Base-by-base conservation (phyloP, 2,113 vertebrate genomes). In the Nesospiza acunhae region DNA sequence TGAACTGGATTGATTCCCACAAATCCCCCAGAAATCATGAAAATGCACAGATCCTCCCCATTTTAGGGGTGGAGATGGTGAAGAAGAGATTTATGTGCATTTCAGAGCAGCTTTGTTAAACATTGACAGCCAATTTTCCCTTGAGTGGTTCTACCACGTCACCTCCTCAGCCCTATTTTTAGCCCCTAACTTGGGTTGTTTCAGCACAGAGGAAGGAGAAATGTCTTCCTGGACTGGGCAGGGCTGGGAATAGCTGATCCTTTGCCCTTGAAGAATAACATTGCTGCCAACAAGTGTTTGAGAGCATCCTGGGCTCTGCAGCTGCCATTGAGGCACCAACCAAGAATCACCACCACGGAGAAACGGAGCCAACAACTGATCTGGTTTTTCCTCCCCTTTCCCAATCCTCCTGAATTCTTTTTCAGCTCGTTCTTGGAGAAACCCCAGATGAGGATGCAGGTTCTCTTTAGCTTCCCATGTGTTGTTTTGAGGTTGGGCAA, bases 311-410 rank as follows among this genome's bases (percentile, higher is more conserved):
- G 0, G 42, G 79, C 46, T 62, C 79, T 70, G 64, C 42, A 0
- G 3, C 52, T 56, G 63, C 46, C 0, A 1, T 26, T 10, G 56
- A 66, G 72, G 47, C 49, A 21, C 63, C 84, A 68, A 1, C 39
- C 67, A 39, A 10, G 41, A 26, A 4, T 84, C 73, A 10, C 14
- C 28, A 28, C 31, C 8, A 7, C 2, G 6, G 44, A 70, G 46
- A 67, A 56, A 60, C 0, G 0, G 4, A 74, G 47, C 19, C n/a
- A 2, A 9, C 14, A 4, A 8, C 46, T 46, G 6, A 46, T 49
- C 67, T 73, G 56, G 0, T 2, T 78, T 84, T 78, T 81, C 56
- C 74, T 75, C 11, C 56, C 55, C n/a, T n/a, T 78, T 93, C 66
- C 37, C 42, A 67, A 6, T 62, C 24, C 35, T 69, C 69, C 72